Base-by-base conservation (phyloP, 2,797 vertebrate species). In the Lepus oiostolus region DNA sequence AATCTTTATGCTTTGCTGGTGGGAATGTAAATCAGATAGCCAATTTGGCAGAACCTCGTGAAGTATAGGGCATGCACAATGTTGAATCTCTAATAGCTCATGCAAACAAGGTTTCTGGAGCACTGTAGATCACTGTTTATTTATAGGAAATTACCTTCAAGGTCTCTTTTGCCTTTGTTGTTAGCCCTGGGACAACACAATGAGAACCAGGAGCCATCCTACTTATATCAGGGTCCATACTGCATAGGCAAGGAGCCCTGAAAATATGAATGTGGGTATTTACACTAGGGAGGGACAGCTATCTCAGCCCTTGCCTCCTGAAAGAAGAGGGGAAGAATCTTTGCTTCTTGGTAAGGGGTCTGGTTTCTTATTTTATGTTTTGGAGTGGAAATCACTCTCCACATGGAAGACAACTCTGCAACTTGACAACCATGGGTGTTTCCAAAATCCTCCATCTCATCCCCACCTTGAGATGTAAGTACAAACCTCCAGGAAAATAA, bases 71-170 rank as follows among this genome's bases (percentile, higher is more conserved):
- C 83, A 62, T 42, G 21, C 50, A 28, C 70, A 70, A 74, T 38
- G 54, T 91, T 91, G 63, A 79, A 50, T 35, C 87, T 74, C 93
- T 84, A 85, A 84, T 71, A 74, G 84, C 68, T 91, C 68, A 7
- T 70, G 32, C 35, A 95, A 83, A 77, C n/a, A 88, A 84, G 21
- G 9, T 80, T 93, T 93, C 89, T 92, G 58, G 62, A 80, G 7
- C 42, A 86, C 24, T 86, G 62, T 19, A 83, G 47, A 68, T 86
- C 50, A 30, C 81, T 92, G 60, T 77, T 93, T 74, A 70, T 67
- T 68, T n/a, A 79, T 0, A 95, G 65, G 19, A 76, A 83, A 96
- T 85, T 47, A 60, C 52, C 70, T 85, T 62, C 12, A 0, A 52
- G 26, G 65, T 90, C 90, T 26, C 30, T 65, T 94, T 95, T 84